Conservation (phyloP, 2,888 invertebrate genomes). For the Philhelius pedissequus region DNA sequence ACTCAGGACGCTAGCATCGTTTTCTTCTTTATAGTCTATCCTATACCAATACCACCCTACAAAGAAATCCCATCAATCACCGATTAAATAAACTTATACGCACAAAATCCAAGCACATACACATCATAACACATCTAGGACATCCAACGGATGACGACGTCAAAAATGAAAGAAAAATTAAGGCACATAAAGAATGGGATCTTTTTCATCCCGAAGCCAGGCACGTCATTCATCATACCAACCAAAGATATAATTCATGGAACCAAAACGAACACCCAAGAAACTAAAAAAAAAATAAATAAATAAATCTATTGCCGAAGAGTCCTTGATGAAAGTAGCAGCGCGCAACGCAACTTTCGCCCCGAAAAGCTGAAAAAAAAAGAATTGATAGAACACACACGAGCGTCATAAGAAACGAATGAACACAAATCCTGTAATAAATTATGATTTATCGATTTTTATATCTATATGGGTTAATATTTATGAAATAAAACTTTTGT, state of each 20-base stretch:
- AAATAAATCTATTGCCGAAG: conserved; percentile 28
- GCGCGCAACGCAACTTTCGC: neutral
- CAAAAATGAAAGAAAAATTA: conserved; percentile 63
- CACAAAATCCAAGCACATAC: conserved; percentile 6
- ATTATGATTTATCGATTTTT: conserved; percentile 66
- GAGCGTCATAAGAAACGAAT: conserved; percentile 19
- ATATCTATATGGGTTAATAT: conserved; percentile 23
- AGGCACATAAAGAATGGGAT: conserved; percentile 61
- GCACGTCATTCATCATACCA: conserved; percentile 61
- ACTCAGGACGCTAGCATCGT: conserved; percentile 1
- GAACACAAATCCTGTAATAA: conserved; percentile 40
- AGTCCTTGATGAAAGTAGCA: conserved; percentile 48
- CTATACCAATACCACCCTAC: too few relatives aligned
- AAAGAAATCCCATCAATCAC: conserved; percentile 55
- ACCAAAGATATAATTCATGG: conserved; percentile 51
- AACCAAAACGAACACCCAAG: neutral
- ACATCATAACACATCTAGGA: conserved; percentile 19
- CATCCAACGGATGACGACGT: conserved; percentile 25
- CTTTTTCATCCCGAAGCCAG: conserved; percentile 51
- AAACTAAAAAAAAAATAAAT: neutral
- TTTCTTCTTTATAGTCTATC: conserved; percentile 26
- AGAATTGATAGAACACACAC: conserved; percentile 36
- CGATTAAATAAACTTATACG: conserved; percentile 62
- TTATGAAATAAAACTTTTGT: conserved; percentile 18
- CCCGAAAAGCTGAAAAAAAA: neutral